Evolutionary conservation across 2,797 vertebrate species (phyloP).

Genomic region (Hyperoplus immaculatus): DNA sequence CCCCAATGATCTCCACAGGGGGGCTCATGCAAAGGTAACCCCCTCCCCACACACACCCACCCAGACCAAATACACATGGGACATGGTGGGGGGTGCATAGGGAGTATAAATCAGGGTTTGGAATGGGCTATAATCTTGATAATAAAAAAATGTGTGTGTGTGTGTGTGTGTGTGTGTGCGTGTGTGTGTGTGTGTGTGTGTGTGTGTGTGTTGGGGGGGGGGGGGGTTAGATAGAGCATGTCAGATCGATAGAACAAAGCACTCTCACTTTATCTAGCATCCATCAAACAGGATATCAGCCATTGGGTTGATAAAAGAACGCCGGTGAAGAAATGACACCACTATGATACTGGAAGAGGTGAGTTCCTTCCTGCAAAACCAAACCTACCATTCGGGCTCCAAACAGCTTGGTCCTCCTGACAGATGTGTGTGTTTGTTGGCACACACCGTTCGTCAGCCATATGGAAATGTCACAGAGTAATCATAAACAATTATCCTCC

Average conservation of each 20-base stretch:
- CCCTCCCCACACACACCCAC: slow-evolving; percentile 33
- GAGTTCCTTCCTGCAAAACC: slow-evolving; percentile 19
- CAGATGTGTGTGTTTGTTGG: slow-evolving; percentile 48
- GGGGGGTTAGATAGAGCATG: slow-evolving; percentile 43
- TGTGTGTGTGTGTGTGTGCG: too few species aligned
- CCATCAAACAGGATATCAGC: slow-evolving; percentile 49
- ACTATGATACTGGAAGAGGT: slow-evolving; percentile 9
- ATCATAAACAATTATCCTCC: slow-evolving; percentile 83
- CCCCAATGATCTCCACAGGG: slow-evolving; percentile 71
- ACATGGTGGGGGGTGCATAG: slow-evolving; percentile 34
- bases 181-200: too few species aligned
- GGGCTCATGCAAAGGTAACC: slow-evolving; percentile 65
- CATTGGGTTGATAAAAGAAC: slow-evolving; percentile 25
- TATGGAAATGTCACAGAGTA: slow-evolving; percentile 84
- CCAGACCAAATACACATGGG: slow-evolving; percentile 63
- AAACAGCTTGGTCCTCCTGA: slow-evolving; percentile 44
- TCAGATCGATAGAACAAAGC: slow-evolving; percentile 78
- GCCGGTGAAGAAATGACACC: slow-evolving; percentile 15
- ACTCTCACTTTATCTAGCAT: slow-evolving; percentile 55
- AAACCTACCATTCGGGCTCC: slow-evolving; percentile 35
- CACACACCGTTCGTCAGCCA: slow-evolving; percentile 64
- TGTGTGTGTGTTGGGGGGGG: slow-evolving; percentile 9
- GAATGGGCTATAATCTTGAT: slow-evolving; percentile 74
- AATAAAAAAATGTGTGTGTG: slow-evolving; percentile 5
- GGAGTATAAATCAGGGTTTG: slow-evolving; percentile 57